Conservation (phyloP, 1,140 invertebrate genomes). For the Caenorhabditis briggsae region DNA sequence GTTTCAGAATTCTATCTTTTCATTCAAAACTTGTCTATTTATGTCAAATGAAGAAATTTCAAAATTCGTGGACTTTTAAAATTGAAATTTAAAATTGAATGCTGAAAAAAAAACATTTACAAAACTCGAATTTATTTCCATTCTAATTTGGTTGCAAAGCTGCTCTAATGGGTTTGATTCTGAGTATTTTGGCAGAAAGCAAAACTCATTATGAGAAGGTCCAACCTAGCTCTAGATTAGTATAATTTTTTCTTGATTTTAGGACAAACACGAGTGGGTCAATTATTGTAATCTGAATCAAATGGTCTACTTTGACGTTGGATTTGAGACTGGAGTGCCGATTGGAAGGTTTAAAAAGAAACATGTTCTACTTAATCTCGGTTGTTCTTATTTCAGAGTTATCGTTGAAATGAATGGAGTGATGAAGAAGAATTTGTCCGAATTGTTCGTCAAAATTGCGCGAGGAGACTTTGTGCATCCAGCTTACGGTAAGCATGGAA, state of each 20-base stretch:
- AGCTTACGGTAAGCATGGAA: not conserved
- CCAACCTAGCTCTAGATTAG: no score
- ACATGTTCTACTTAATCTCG: not conserved
- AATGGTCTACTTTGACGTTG: conserved; percentile 42
- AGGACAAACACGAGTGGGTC: conserved; percentile 22
- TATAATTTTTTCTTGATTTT: no score
- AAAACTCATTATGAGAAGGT: conserved; percentile 37
- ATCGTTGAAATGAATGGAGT: conserved; percentile 12
- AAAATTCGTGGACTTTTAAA: not conserved
- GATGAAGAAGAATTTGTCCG: conserved; percentile 14
- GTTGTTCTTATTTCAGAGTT: not conserved
- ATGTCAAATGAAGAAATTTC: conserved; percentile 18
- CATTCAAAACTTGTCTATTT: not conserved
- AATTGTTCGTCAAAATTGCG: conserved; percentile 35
- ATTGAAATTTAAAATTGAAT: not conserved
- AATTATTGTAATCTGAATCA: conserved; percentile 40
- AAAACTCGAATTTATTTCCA: not conserved
- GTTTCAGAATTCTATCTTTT: conserved; percentile 34
- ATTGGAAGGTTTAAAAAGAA: conserved; percentile 5
- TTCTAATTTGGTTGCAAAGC: conserved; percentile 28
- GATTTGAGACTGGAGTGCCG: conserved; percentile 17
- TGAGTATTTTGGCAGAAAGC: conserved; percentile 51
- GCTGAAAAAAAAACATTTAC: not conserved
- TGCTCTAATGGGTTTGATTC: conserved; percentile 44
- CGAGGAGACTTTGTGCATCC: conserved; percentile 44